Percentiles rank a stretch among this genome's conserved stretches.
These are phyloP conservation scores for Drymonia ruficornis DNA, from an alignment of 2,888 invertebrate genomes.

Conservation along the genomic window DNA sequence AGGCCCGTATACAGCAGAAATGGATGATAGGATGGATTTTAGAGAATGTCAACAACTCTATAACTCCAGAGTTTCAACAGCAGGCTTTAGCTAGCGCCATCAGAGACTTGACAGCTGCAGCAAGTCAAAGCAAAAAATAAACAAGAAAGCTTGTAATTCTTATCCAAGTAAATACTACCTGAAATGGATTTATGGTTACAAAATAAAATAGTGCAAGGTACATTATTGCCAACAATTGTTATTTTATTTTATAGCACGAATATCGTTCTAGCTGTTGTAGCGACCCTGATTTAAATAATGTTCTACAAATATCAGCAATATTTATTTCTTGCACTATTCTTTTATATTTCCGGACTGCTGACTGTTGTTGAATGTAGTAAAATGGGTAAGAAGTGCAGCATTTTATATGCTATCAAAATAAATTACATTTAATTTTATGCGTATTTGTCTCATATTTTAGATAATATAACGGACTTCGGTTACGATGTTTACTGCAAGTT, in stretches of 20 bases:
- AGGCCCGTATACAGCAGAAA: constrained; percentile 93
- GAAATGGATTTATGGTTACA: not conserved
- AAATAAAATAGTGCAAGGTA: not conserved
- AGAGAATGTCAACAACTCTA: constrained; percentile 89
- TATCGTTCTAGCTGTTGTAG: not conserved
- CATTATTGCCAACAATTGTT: not conserved
- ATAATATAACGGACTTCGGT: constrained; percentile 9
- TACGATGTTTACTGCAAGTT: constrained; percentile 51
- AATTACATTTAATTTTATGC: constrained; percentile 4
- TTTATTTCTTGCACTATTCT: not conserved
- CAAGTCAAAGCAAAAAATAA: constrained; percentile 56
- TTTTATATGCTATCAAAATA: no score
- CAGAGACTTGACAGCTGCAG: constrained; percentile 89
- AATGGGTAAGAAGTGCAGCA: not conserved
- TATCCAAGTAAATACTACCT: no score
- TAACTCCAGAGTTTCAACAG: constrained; percentile 94
- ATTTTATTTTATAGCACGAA: not conserved
- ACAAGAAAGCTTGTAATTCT: not conserved
- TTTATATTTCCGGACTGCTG: not conserved
- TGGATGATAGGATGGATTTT: constrained; percentile 98
- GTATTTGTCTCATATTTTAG: constrained; percentile 12
- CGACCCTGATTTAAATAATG: not conserved
- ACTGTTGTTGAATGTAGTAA: not conserved
- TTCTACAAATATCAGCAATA: not conserved
- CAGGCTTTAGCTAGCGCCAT: constrained; percentile 94